Evolutionary conservation across 2,113 vertebrate genomes (phyloP), one percentile per base, ranked within the genome.

Genomic region (Trachemys scripta): DNA sequence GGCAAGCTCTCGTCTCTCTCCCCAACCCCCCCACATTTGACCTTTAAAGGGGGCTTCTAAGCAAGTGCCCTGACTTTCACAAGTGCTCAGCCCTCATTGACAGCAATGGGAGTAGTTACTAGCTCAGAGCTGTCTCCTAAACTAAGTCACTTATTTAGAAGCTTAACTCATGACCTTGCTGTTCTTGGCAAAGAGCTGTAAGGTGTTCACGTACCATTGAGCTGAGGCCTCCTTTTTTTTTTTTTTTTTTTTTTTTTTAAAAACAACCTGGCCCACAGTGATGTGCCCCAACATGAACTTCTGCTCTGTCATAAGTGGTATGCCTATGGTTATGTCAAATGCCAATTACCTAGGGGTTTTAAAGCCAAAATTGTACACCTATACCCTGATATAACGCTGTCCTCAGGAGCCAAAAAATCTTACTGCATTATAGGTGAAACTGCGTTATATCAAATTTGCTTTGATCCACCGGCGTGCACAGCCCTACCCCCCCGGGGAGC

Each of bases 1-100:
- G n/a, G 62, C 16, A n/a, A 69, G 35, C 13, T 45, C 45, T 45
- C 45, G 2, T 45, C 45, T 45, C 45, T 47, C 45, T 8, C 45
- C 45, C 45, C 45, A 2, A 6, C 57, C 27, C 2, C 31, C 1
- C 53, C 2, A 4, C 2, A 16, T 69, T 6, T 65, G 13, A 65
- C 6, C 3, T 6, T 31, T 65, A 35, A 35, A 35, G n/a, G n/a
- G 6, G 16, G 6, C 6, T 19, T n/a, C 62, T 69, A 19, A 69
- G 35, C 62, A 17, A 69, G 31, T 69, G 62, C 3, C 16, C 62
- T n/a, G 59, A 62, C 13, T 62, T 35, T 62, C 59, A 14, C 3
- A 31, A 62, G 59, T 62, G 59, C 57, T 59, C 12, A 13, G 57
- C 5, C 5, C 5, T 59, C 11, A 5, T 6, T 59, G 27, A 13